Percentiles rank a stretch among this genome's conserved stretches.
Evolutionary conservation across 2,113 vertebrate species (phyloP).

Genomic region (Gadus macrocephalus): DNA sequence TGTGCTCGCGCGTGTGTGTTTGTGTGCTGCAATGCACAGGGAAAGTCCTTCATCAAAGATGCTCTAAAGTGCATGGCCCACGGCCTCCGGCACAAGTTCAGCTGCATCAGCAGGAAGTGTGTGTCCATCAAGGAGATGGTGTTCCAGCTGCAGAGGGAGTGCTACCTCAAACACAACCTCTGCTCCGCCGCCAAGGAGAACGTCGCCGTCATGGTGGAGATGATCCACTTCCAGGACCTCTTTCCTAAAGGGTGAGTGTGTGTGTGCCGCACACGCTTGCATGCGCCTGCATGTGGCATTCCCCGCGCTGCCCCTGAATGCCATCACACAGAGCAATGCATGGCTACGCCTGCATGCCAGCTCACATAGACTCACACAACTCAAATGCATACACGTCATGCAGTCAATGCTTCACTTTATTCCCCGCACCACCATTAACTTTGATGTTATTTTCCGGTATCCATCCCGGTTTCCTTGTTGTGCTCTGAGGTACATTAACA

Average conservation of each 20-base stretch:
- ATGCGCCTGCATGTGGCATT: too few relatives aligned
- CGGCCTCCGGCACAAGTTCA: constrained; percentile 91
- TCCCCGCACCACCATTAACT: too few relatives aligned
- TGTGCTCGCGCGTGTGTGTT: constrained; percentile 1
- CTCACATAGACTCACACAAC: too few relatives aligned
- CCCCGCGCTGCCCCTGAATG: too few relatives aligned
- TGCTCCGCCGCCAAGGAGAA: constrained; percentile 95
- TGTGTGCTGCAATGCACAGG: constrained; percentile 70
- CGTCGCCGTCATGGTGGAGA: constrained; percentile 93
- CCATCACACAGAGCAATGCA: too few relatives aligned
- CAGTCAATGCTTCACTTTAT: too few relatives aligned
- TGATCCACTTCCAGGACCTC: constrained; percentile 98
- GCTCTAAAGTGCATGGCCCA: constrained; percentile 97
- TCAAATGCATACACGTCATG: too few relatives aligned
- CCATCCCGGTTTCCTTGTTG: too few relatives aligned
- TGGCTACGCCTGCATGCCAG: too few relatives aligned
- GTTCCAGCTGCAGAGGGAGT: constrained; percentile 93
- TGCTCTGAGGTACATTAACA: too few relatives aligned
- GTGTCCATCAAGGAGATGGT: constrained; percentile 98
- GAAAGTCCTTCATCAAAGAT: constrained; percentile 99
- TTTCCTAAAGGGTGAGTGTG: constrained; percentile 95
- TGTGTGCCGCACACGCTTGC: constrained; percentile 50
- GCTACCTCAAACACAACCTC: constrained; percentile 94
- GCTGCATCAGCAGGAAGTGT: constrained; percentile 98
- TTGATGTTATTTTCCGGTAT: too few relatives aligned